Base-by-base conservation (phyloP, 2,888 invertebrate species). In the Fragum whitleyi region DNA sequence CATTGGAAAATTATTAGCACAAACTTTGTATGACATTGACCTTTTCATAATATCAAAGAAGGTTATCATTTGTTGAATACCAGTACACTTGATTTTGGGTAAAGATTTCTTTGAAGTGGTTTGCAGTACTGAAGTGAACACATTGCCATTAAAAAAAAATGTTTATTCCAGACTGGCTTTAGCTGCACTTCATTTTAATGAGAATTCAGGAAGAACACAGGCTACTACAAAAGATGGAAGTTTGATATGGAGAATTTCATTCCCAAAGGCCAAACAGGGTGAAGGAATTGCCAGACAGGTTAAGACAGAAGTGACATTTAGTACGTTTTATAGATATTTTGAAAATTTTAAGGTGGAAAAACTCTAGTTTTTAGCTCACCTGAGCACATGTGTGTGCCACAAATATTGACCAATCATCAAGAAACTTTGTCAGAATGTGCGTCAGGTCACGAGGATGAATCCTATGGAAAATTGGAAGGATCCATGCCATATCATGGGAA, bases 141-240 rank as follows among this genome's bases (percentile, higher is more conserved):
- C n/a, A n/a, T n/a, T n/a, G n/a, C n/a, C n/a, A n/a, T n/a, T n/a
- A n/a, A n/a, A n/a, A n/a, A n/a, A n/a, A n/a, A 23, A n/a, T n/a
- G n/a, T n/a, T n/a, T n/a, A n/a, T n/a, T n/a, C 19, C 29, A 73
- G 73, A 42, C 36, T 65, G 14, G 23, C n/a, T 21, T 51, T 77
- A 14, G 55, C 77, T 28, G 57, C 55, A 11, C 55, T 72, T 11
- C 67, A 77, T 23, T 73, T 73, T 21, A 77, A 77, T 42, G 65
- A 73, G 23, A 77, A 77, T 51, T 7, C 29, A 16, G 23, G 28
- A 5, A 53, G 77, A 26, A n/a, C 32, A 23, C 73, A 77, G 28
- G 53, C 39, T 2, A 72, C 16, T 9, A 77, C 47, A 14, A 51
- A 42, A 53, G 36, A 42, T 16, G 77, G 77, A 16, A 29, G 51